Evolutionary conservation across 2,888 invertebrate species (phyloP).

Genomic region (Phortica okadai): DNA sequence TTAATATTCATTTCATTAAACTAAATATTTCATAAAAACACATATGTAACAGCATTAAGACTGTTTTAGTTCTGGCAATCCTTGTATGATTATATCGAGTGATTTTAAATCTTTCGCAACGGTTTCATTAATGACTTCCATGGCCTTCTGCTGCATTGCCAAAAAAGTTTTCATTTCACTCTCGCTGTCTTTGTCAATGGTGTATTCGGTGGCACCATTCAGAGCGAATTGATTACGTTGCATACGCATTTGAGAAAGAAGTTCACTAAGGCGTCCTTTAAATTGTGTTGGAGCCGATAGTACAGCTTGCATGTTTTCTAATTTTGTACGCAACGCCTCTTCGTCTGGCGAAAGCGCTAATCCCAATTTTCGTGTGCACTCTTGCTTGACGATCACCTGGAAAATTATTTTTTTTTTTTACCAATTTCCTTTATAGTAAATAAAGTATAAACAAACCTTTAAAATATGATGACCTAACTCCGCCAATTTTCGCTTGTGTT

Average conservation of each 20-base stretch:
- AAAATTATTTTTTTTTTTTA: slow-evolving; percentile 40
- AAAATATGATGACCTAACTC: slow-evolving; percentile 90
- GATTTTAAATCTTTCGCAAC: slow-evolving; percentile 88
- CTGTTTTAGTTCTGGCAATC: slow-evolving; percentile 80
- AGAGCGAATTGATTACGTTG: slow-evolving; percentile 81
- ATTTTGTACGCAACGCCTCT: slow-evolving; percentile 89
- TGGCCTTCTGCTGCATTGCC: slow-evolving; percentile 91
- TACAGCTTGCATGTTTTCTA: slow-evolving; percentile 91
- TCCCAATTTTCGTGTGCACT: slow-evolving; percentile 91
- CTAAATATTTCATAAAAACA: background rate
- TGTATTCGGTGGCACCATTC: slow-evolving; percentile 83
- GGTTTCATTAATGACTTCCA: slow-evolving; percentile 89
- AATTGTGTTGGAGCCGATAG: slow-evolving; percentile 94
- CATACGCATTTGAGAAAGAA: slow-evolving; percentile 90
- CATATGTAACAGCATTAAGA: slow-evolving; percentile 42
- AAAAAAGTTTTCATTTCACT: slow-evolving; percentile 87
- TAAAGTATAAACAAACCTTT: slow-evolving; percentile 78
- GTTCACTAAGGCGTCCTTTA: slow-evolving; percentile 94
- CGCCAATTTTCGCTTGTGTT: slow-evolving; percentile 87
- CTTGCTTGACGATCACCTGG: slow-evolving; percentile 91
- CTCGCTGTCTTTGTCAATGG: slow-evolving; percentile 85
- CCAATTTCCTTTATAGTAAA: too few relatives aligned
- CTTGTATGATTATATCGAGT: slow-evolving; percentile 87
- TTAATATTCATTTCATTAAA: slow-evolving; percentile 34
- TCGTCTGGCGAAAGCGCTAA: slow-evolving; percentile 92